Evolutionary conservation across 2,797 vertebrate species (phyloP).

Genomic region (Tragopan temminckii): DNA sequence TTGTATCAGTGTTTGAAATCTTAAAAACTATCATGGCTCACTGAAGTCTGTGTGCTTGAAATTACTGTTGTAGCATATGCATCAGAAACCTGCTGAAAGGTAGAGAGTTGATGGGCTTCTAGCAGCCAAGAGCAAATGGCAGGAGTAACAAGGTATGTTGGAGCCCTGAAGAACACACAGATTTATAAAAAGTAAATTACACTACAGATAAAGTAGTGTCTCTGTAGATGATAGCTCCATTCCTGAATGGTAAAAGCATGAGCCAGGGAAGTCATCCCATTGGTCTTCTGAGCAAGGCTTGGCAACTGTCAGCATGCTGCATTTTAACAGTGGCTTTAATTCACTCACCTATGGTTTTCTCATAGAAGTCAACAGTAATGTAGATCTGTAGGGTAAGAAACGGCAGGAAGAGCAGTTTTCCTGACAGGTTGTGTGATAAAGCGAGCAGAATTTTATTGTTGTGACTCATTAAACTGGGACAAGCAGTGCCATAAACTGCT

Average conservation of each 20-base stretch:
- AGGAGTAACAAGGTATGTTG: neutral
- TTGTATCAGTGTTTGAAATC: neutral
- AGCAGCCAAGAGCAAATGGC: neutral
- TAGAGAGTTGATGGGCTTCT: neutral
- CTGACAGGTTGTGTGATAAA: neutral
- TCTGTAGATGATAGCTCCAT: accelerated
- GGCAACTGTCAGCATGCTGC: accelerated
- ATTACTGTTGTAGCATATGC: neutral
- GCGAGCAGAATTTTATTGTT: neutral
- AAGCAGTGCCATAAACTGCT: neutral
- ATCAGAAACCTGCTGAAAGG: neutral
- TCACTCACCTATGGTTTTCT: neutral
- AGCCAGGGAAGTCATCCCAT: accelerated
- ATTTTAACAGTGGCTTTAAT: neutral
- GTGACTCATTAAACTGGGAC: neutral
- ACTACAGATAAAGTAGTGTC: accelerated
- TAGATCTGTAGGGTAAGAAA: neutral
- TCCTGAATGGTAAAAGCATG: neutral
- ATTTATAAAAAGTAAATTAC: neutral
- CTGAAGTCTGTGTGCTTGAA: neutral
- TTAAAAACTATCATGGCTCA: neutral
- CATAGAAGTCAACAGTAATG: neutral
- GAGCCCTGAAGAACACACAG: neutral
- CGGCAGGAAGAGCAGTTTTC: neutral
- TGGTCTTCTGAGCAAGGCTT: neutral